These are phyloP conservation scores for Xanthia icteritia DNA, from an alignment of 2,888 invertebrate genomes.

Conservation along the genomic window DNA sequence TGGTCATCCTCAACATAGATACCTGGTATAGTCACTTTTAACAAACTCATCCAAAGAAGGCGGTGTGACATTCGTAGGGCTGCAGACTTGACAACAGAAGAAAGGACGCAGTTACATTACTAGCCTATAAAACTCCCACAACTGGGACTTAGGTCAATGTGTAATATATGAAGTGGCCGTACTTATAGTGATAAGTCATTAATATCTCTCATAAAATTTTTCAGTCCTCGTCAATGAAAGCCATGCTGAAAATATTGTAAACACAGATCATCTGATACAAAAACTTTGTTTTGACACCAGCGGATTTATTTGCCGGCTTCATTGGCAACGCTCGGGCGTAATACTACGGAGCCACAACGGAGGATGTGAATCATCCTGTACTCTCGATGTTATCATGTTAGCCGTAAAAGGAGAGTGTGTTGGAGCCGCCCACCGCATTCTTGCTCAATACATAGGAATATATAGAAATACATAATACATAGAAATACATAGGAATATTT, in stretches of 20 bases:
- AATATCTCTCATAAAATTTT: neutral
- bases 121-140: no score
- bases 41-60: neutral
- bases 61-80: neutral
- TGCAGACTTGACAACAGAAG: neutral
- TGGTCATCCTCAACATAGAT: no score
- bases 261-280: slow-evolving; percentile 30
- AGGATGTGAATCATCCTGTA: slow-evolving; percentile 38
- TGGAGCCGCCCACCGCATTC: neutral
- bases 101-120: neutral
- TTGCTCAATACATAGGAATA: neutral
- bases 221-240: slow-evolving; percentile 31
- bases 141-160: neutral
- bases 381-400: slow-evolving; percentile 27
- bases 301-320: slow-evolving; percentile 24
- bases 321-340: slow-evolving; percentile 35
- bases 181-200: neutral
- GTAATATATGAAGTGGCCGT: neutral
- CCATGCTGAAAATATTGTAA: slow-evolving; percentile 46
- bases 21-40: no score
- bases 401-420: slow-evolving; percentile 35
- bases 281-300: slow-evolving; percentile 49
- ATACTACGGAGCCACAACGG: slow-evolving; percentile 37
- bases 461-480: no score
- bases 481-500: neutral